These are phyloP conservation scores for human DNA, from an alignment of 2,113 vertebrate genomes.

Conservation along the genomic window DNA sequence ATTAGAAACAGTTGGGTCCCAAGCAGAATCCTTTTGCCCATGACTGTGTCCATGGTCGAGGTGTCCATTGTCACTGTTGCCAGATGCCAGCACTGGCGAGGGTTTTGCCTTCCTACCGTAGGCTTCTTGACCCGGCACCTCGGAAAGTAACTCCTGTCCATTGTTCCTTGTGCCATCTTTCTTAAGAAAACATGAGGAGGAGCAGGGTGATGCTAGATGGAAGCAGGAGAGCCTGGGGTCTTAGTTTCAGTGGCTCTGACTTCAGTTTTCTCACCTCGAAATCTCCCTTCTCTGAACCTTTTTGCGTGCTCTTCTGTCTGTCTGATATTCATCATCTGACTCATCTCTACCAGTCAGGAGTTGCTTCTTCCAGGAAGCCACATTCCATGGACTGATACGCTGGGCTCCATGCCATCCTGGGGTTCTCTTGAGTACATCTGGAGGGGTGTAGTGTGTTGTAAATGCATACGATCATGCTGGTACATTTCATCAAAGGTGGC, in stretches of 20 bases:
- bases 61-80: neutral
- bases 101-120: neutral
- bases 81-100: neutral
- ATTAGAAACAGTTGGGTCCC: too few relatives aligned
- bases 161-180: fast-evolving
- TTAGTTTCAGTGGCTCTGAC: neutral
- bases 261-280: neutral
- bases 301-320: neutral
- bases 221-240: neutral
- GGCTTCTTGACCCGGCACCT: neutral
- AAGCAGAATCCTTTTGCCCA: fast-evolving
- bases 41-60: neutral
- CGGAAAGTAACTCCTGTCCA: neutral
- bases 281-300: neutral
- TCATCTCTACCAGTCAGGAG: neutral
- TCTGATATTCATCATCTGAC: neutral
- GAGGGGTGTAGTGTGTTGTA: neutral
- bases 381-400: neutral
- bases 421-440: neutral
- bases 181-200: neutral
- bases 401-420: neutral
- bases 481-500: neutral
- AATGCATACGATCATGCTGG: fast-evolving
- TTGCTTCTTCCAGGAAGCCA: neutral
- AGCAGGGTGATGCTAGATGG: neutral